Evolutionary conservation across 2,797 vertebrate genomes (phyloP), one percentile per base, ranked within the genome.

Genomic region (Sebastolobus altivelis): DNA sequence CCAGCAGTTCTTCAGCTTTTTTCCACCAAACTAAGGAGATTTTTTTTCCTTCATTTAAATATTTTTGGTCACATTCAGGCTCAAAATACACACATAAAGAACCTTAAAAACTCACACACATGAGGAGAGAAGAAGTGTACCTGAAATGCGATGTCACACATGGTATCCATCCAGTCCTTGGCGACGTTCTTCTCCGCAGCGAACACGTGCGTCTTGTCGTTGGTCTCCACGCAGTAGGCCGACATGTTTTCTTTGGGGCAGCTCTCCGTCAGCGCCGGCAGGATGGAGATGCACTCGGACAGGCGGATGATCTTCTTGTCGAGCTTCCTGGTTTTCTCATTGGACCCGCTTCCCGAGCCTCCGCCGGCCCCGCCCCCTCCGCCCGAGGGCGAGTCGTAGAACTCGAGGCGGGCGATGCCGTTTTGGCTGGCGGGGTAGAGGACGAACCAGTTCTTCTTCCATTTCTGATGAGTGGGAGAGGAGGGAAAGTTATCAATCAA

Each of bases 391-490:
- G 96, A 95, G 65, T 99, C 98, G 54, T 94, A 99, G 93, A 98
- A 97, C 94, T 99, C 98, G 0, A 99, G 95, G 27, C 98, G 96
- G 7, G 98, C 98, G 2, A 99, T 98, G 61, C 98, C 98, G n/a
- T 97, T 96, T 60, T 96, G 96, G 83, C 98, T 99, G 91, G 97
- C 97, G 0, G 97, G 97, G 90, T 97, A 99, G 16, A 99, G 95
- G 79, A 97, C 96, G 3, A 97, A 97, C 97, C 98, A 99, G 92
- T 96, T 97, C 93, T 98, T 98, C 94, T 97, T 98, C 98, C 98
- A 99, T 89, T 97, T 97, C 98, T 99, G 89, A 78, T 4, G 16
- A 68, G 20, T 0, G 40, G 38, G 38, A 73, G 66, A 13, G 33
- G 3, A 38, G 12, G 40, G 18, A 5, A 33, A 56, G 31, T n/a